These are phyloP conservation scores for Streptopelia turtur DNA, from an alignment of 2,797 vertebrate species.

Conservation along the genomic window DNA sequence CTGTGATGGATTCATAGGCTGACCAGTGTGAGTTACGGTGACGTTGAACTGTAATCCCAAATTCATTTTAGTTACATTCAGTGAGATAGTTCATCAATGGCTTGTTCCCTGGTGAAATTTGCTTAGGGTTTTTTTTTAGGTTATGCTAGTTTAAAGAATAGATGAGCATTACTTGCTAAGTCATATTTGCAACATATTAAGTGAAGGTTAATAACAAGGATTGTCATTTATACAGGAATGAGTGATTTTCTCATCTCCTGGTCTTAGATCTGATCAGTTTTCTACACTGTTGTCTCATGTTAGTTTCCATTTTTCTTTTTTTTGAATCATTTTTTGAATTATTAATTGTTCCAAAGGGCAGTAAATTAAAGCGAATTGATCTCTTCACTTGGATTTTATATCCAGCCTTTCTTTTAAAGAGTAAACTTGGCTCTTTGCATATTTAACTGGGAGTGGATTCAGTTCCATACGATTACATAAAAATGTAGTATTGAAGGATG, in stretches of 20 bases:
- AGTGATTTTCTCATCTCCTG: not conserved
- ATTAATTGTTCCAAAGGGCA: not conserved
- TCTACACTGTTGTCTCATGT: not conserved
- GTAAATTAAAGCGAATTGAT: not conserved
- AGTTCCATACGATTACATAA: not conserved
- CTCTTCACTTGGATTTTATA: not conserved
- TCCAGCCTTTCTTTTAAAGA: not conserved
- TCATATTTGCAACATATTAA: not conserved
- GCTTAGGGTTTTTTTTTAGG: not conserved
- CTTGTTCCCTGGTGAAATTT: not conserved
- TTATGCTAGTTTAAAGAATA: not conserved
- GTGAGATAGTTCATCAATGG: not conserved
- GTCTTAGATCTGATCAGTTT: slow-evolving; percentile 7
- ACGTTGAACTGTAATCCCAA: not conserved
- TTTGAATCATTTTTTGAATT: not conserved
- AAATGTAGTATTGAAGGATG: not conserved
- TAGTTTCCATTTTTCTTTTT: not conserved
- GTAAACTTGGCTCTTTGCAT: not conserved
- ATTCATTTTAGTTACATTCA: not conserved
- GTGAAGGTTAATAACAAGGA: not conserved
- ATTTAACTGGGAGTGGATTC: not conserved
- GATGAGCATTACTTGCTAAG: not conserved
- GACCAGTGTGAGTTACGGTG: not conserved
- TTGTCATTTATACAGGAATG: not conserved
- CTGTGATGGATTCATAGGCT: not conserved